These are phyloP conservation scores for Xanthia icteritia DNA, from an alignment of 2,888 invertebrate genomes.

Conservation along the genomic window DNA sequence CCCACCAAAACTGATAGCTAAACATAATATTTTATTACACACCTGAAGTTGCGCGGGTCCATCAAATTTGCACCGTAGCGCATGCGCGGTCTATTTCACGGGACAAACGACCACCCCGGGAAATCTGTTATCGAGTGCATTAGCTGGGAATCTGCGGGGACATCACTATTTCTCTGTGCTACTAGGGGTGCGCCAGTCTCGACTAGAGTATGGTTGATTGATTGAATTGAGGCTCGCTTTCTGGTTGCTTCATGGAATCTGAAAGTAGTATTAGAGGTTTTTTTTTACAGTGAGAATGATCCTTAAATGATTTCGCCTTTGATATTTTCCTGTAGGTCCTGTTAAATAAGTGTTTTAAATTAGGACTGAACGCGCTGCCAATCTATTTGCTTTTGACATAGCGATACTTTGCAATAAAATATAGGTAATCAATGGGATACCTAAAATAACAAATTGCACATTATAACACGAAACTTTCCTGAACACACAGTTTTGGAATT, in stretches of 20 bases:
- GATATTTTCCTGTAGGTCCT: not conserved
- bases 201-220: constrained; percentile 48
- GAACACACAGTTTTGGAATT: not conserved
- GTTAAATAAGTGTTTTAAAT: not conserved
- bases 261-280: not conserved
- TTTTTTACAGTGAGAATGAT: constrained; percentile 8
- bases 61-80: constrained; percentile 58
- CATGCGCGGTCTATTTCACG: constrained; percentile 58
- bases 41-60: constrained; percentile 48
- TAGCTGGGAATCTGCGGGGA: constrained; percentile 66
- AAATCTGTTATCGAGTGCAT: constrained; percentile 75
- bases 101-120: constrained; percentile 74
- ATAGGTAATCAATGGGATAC: not conserved
- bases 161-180: constrained; percentile 52
- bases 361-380: not conserved
- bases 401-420: not conserved
- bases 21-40: constrained; percentile 67
- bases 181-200: constrained; percentile 56
- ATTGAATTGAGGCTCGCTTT: constrained; percentile 50
- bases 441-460: not conserved
- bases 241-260: constrained; percentile 9
- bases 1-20: constrained; percentile 38
- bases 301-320: constrained; percentile 3
- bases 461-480: not conserved
- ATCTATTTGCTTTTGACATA: not conserved